Base-by-base conservation (phyloP, 2,113 vertebrate species). In the Forbesichthys papilliferus region DNA sequence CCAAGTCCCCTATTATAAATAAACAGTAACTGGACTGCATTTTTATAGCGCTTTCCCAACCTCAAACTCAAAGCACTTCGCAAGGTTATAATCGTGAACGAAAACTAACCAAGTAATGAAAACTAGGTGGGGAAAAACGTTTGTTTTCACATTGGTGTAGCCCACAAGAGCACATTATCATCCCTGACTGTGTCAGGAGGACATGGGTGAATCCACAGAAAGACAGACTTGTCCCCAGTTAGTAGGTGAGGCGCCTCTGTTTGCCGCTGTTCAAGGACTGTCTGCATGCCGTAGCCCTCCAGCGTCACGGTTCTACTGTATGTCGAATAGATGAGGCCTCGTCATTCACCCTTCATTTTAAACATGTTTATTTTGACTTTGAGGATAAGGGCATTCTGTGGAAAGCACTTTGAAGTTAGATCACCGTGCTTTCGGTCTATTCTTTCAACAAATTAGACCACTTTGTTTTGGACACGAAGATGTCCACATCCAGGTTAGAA, bases 201-300 rank as follows among this genome's bases (percentile, higher is more conserved):
- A 16, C 71, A 78, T 11, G 16, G 79, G 59, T 14, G 11, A 18
- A 77, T 64, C 81, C 70, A 77, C 84, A 69, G 81, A 75, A 84
- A 84, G 4, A 3, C 3, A 3, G 1, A 3, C 36, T 5, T 5
- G 3, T 20, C 20, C 20, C 20, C 20, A 20, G 20, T 20, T 20
- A 20, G 20, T 20, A 20, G 20, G 20, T 20, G 20, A 1, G 1
- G 20, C 20, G 1, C 20, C 20, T 0, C 20, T 20, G 20, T 20
- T 20, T 20, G 20, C 20, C 20, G 20, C 20, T 20, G 20, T 20
- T 20, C 20, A 20, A 42, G 1, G 36, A 42, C 7, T 51, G 63
- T 13, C 0, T n/a, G 20, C 11, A 14, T 62, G 6, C 11, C 14
- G 9, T 1, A 1, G 4, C 5, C 59, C 33, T 61, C 59, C 11